phyloP scores from a whole-genome alignment of 2,797 vertebrate species.

The Coregonus suidteri region DNA sequence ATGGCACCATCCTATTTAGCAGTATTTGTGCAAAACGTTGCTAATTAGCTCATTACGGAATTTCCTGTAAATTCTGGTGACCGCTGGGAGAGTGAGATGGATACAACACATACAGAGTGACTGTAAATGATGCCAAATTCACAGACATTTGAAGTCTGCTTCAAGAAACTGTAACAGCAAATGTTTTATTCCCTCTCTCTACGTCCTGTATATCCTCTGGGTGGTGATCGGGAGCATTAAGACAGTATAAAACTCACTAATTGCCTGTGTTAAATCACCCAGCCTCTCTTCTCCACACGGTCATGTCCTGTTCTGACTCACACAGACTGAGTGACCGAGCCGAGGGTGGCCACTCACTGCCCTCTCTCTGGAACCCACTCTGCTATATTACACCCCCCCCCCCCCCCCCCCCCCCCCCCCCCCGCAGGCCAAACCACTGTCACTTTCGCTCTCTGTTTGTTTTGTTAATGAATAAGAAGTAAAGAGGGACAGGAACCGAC shows the following conservation, averaged over 20 bases:
- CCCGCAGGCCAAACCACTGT: background rate
- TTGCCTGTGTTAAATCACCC: slow-evolving; percentile 39
- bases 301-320: slow-evolving; percentile 22
- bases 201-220: background rate
- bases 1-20: slow-evolving; percentile 43
- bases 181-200: slow-evolving; percentile 45
- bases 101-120: slow-evolving; percentile 11
- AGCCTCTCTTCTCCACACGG: slow-evolving; percentile 12
- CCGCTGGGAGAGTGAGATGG: slow-evolving; percentile 49
- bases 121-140: slow-evolving; percentile 33
- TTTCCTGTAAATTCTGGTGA: slow-evolving; percentile 61
- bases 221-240: slow-evolving; percentile 12
- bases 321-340: slow-evolving; percentile 4
- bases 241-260: slow-evolving; percentile 43
- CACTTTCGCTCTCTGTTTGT: slow-evolving; percentile 1
- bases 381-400: background rate
- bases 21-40: slow-evolving; percentile 50
- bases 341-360: background rate
- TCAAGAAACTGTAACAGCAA: slow-evolving; percentile 31
- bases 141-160: slow-evolving; percentile 27
- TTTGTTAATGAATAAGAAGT: background rate
- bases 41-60: slow-evolving; percentile 72
- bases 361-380: background rate
- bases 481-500: background rate
- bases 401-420: background rate